A percentile compares a stretch with the other conserved stretches of the same genome.
Conservation (phyloP, 2,888 invertebrate genomes). For the Lasioglossum marginatum region DNA sequence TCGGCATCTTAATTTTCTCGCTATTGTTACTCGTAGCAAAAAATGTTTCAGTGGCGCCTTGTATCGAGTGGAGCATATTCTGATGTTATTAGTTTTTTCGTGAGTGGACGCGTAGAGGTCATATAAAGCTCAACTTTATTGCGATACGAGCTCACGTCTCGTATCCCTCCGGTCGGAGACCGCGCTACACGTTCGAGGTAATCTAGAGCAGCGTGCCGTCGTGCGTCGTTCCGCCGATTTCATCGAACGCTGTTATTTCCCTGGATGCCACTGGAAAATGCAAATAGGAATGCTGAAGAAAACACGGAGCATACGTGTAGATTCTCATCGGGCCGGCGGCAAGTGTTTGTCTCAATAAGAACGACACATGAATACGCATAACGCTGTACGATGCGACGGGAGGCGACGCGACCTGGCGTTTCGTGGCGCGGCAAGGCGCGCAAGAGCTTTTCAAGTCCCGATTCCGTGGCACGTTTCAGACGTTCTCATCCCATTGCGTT, state of each 20-base stretch:
- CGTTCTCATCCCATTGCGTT: conserved; percentile 69
- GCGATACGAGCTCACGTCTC: too few species aligned
- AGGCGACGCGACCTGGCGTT: neutral
- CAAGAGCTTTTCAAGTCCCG: conserved; percentile 35
- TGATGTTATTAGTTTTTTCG: too few species aligned
- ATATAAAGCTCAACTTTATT: too few species aligned
- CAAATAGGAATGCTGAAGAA: conserved; percentile 6
- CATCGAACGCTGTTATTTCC: neutral
- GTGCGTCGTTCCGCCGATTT: neutral
- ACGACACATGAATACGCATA: conserved; percentile 3
- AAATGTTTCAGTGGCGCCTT: too few species aligned
- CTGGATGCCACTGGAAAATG: neutral
- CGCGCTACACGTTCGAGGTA: neutral
- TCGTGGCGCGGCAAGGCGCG: neutral
- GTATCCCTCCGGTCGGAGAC: neutral
- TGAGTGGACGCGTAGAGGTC: too few species aligned
- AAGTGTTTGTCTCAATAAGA: conserved; percentile 43
- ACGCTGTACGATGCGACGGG: neutral
- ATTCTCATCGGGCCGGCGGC: conserved; percentile 12
- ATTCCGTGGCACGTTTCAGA: conserved; percentile 55
- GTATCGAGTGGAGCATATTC: too few species aligned
- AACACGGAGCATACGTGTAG: neutral
- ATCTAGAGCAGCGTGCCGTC: neutral
- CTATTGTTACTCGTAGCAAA: too few species aligned
- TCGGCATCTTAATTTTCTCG: too few species aligned